Percentiles rank a stretch among this genome's conserved stretches.
Evolutionary conservation across 2,113 vertebrate species (phyloP).

Genomic region (Macquaria australasica): DNA sequence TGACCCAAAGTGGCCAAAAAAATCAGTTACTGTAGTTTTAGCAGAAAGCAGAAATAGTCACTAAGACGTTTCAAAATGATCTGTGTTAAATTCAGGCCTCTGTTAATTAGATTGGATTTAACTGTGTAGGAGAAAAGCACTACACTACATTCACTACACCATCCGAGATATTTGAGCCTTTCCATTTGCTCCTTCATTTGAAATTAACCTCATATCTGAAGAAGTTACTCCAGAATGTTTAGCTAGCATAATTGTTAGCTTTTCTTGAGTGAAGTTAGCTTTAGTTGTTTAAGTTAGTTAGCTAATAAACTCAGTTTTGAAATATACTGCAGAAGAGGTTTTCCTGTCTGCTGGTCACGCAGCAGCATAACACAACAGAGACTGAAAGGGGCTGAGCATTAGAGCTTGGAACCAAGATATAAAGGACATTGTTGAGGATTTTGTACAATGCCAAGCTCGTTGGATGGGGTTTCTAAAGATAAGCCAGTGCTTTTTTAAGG

Average conservation of each 20-base stretch:
- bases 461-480: slow-evolving; percentile 47
- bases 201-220: background rate
- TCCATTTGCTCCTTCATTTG: background rate
- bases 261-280: background rate
- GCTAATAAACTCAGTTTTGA: background rate
- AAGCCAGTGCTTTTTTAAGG: slow-evolving; percentile 9
- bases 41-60: background rate
- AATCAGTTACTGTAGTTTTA: background rate
- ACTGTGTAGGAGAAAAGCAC: too few relatives aligned
- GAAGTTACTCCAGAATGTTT: background rate
- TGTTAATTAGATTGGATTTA: too few relatives aligned
- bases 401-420: slow-evolving; percentile 27
- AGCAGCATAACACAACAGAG: background rate
- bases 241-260: background rate
- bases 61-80: background rate
- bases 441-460: slow-evolving; percentile 23
- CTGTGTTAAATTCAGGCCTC: background rate
- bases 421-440: slow-evolving; percentile 30
- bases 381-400: slow-evolving; percentile 9
- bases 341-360: background rate
- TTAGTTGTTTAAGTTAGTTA: background rate
- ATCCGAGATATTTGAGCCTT: background rate
- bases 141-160: too few relatives aligned
- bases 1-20: too few relatives aligned
- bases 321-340: background rate